phyloP scores from a whole-genome alignment of 2,888 invertebrate species.

The Drosophila rellima region DNA sequence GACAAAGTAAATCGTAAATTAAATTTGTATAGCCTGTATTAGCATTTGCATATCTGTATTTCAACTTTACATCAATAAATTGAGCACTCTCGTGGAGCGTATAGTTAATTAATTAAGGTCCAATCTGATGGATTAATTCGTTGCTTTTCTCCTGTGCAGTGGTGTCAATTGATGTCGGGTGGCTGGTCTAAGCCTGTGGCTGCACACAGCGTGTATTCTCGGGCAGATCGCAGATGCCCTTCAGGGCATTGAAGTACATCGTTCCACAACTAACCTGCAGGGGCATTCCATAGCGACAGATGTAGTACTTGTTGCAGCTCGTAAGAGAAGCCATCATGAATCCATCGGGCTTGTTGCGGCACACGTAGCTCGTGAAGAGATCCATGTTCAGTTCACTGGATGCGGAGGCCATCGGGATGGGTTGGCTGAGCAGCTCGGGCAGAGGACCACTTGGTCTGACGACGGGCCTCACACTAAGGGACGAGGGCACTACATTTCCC shows the following conservation, averaged over 20 bases:
- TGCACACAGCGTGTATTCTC: slow-evolving; percentile 76
- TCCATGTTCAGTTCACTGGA: slow-evolving; percentile 48
- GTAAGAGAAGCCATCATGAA: slow-evolving; percentile 76
- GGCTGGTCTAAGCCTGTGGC: slow-evolving; percentile 35
- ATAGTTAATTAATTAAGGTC: slow-evolving; percentile 8
- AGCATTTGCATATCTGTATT: slow-evolving; percentile 56
- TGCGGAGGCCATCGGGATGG: slow-evolving; percentile 14
- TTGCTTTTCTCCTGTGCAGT: slow-evolving; percentile 2
- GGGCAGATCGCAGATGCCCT: slow-evolving; percentile 80
- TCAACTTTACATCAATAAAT: slow-evolving; percentile 11
- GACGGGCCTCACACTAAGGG: slow-evolving; percentile 50
- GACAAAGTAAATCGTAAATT: background rate
- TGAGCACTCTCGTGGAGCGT: background rate
- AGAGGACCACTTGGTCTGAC: slow-evolving; percentile 32
- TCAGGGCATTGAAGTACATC: slow-evolving; percentile 77
- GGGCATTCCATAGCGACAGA: slow-evolving; percentile 73
- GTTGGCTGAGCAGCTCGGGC: slow-evolving; percentile 13
- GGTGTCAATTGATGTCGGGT: background rate
- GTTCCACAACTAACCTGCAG: slow-evolving; percentile 72
- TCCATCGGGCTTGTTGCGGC: slow-evolving; percentile 75
- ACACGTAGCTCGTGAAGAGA: slow-evolving; percentile 67
- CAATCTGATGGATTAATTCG: slow-evolving; percentile 28
- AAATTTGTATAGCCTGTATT: slow-evolving; percentile 22
- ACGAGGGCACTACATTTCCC: slow-evolving; percentile 27
- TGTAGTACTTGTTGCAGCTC: slow-evolving; percentile 78